Base-by-base conservation (phyloP, 2,797 vertebrate genomes). In the Malurus splendens region DNA sequence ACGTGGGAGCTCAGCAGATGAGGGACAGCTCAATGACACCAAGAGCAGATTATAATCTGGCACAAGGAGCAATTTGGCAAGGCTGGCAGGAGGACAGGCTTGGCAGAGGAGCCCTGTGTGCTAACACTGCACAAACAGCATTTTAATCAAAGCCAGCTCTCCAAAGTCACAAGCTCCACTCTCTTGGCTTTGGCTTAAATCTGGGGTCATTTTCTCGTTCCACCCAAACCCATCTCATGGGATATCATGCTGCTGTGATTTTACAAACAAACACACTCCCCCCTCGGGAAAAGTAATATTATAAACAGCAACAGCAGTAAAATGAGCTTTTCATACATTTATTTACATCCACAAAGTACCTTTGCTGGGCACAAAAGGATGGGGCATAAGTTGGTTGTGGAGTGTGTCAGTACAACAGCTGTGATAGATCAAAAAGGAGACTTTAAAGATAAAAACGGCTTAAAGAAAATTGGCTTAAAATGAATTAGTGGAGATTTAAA, bases 81-180 rank as follows among this genome's bases (percentile, higher is more conserved):
- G 83, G 76, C 66, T 91, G 90, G 81, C 87, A 84, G 71, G 56
- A 50, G 38, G 11, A 36, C 28, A 3, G 27, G 1, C 59, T 87
- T 87, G 94, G 86, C 90, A 91, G 76, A 64, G 38, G 41, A 51
- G 33, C 41, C 45, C 10, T 2, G 10, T 68, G 61, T 42, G 78
- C 62, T 89, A 66, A 71, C 1, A 2, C 50, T 33, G 59, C 36
- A 74, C 4, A 0, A 90, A 81, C 13, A 71, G 52, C 44, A 12
- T 48, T 89, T 89, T 90, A 93, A 94, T 86, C 54, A 81, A 81
- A 93, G 79, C 54, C 91, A 95, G 30, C 10, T 70, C 76, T 67
- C 86, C 52, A 59, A 36, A 92, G 81, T 87, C 87, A 88, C 75
- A 70, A 85, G 70, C 27, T 22, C 30, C 1, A 0, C 2, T 48